Evolutionary conservation across 2,113 vertebrate species (phyloP), one percentile per base, ranked within the genome.

Genomic region (Vulpes lagopus): DNA sequence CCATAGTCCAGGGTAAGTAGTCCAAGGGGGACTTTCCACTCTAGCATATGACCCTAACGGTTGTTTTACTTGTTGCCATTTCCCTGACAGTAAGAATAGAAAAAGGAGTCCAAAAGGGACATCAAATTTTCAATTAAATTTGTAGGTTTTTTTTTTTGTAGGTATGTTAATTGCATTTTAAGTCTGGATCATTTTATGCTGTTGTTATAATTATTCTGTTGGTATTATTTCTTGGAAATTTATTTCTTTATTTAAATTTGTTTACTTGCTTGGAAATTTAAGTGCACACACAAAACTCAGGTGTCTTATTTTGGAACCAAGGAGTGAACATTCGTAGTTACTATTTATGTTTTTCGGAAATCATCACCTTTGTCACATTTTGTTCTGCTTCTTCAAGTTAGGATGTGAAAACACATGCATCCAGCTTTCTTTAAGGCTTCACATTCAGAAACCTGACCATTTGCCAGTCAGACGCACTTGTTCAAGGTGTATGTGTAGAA

Each of bases 21-120:
- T 87, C 7, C 15, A 73, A 5, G 27, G 16, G 32, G 32, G 9
- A 3, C 30, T 16, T 60, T 38, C 3, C 16, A 55, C 5, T 19
- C 57, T 4, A 81, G 55, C 2, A 23, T 0, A 0, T 80, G 9
- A 64, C 20, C 38, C 55, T 3, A 3, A 27, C 32, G 12, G 0
- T 30, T 74, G 11, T 65, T 86, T 49, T 17, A 79, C 16, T 73
- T 32, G 8, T 43, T 43, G 12, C 5, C 5, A 59, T 79, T 80
- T 86, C 19, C 35, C 49, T 73, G 16, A 19, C 8, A 30, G 23
- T 71, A 79, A 27, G 53, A 81, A 59, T 32, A 32, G 14, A 87
- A 51, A 86, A 74, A n/a, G 8, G 9, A 60, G 11, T 55, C 1
- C 22, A 16, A 90, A 80, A 3, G 38, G 10, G 7, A 1, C 6